Evolutionary conservation across 2,888 invertebrate species (phyloP).

Genomic region (Acleris sparsana): DNA sequence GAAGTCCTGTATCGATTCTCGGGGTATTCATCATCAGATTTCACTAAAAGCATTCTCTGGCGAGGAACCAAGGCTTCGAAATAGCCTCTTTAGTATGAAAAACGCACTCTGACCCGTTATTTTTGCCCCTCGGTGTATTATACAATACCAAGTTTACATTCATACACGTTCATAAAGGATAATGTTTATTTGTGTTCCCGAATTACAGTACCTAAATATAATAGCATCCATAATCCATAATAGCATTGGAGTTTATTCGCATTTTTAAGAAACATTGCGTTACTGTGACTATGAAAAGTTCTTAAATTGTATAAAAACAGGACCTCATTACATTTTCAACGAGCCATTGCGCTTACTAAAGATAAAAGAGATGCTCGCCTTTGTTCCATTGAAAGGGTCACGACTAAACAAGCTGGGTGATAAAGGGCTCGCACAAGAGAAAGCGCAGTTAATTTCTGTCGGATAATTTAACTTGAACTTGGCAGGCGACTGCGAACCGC

Average conservation of each 20-base stretch:
- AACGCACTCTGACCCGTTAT: too few species aligned
- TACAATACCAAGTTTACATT: too few species aligned
- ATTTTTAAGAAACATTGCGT: neutral
- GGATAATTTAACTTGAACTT: conserved; percentile 25
- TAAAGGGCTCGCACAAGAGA: conserved; percentile 18
- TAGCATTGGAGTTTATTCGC: conserved; percentile 1
- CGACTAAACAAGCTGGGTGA: conserved; percentile 12
- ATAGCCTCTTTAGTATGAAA: too few species aligned
- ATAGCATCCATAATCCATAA: neutral
- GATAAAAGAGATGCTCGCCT: conserved; percentile 29
- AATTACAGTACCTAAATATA: neutral
- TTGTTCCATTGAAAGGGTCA: conserved; percentile 33
- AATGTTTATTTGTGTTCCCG: too few species aligned
- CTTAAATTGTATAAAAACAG: conserved; percentile 18
- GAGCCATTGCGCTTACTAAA: conserved; percentile 20
- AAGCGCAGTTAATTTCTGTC: conserved; percentile 18
- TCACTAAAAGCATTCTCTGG: too few species aligned
- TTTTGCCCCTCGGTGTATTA: too few species aligned
- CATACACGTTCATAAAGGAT: too few species aligned
- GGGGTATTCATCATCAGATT: too few species aligned
- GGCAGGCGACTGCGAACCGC: conserved; percentile 13
- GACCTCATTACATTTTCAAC: conserved; percentile 23
- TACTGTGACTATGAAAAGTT: conserved; percentile 10
- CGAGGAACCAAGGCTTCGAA: too few species aligned
- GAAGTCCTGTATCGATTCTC: too few species aligned